These are phyloP conservation scores for Neomonachus schauinslandi DNA, from an alignment of 2,113 vertebrate species.

Conservation along the genomic window DNA sequence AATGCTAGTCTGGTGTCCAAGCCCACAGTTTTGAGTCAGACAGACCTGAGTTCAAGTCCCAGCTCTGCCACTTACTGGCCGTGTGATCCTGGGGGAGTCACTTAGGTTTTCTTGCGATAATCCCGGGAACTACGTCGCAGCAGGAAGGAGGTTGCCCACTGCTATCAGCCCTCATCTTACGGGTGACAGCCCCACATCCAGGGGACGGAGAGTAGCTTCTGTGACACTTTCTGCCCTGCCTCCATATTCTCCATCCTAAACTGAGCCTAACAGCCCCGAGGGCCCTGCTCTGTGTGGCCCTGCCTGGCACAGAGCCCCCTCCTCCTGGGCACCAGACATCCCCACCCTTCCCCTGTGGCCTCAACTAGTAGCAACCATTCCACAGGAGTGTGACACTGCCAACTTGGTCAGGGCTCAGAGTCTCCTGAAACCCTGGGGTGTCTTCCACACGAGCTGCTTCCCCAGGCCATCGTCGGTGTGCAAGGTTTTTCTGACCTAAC, in stretches of 20 bases:
- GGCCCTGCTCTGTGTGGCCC: neutral
- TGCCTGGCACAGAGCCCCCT: neutral
- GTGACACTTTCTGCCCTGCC: neutral
- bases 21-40: neutral
- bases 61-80: neutral
- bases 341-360: neutral
- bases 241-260: neutral
- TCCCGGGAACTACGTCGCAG: neutral
- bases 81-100: neutral
- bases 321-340: neutral
- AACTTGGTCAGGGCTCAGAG: neutral
- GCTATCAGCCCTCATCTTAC: neutral
- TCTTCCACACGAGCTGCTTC: neutral
- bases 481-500: neutral
- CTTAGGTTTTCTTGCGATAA: neutral
- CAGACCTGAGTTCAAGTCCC: neutral
- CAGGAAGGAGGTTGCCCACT: neutral
- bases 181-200: neutral
- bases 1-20: neutral
- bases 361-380: neutral
- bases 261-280: neutral
- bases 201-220: neutral
- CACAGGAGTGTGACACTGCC: neutral
- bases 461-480: neutral
- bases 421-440: neutral